phyloP scores from a whole-genome alignment of 2,888 invertebrate species.

The Notodonta dromedarius region DNA sequence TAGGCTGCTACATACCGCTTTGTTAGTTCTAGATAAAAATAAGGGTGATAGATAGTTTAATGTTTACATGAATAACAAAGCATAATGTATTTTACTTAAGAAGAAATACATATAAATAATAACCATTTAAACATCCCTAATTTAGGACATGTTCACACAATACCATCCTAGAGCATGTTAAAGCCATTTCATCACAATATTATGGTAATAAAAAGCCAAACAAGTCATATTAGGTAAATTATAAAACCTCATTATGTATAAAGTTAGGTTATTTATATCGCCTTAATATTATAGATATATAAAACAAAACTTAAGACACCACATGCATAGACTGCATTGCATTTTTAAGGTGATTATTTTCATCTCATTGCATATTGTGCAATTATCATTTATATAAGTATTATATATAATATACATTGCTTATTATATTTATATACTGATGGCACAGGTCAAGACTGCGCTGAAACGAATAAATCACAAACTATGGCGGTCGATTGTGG shows the following conservation, averaged over 20 bases:
- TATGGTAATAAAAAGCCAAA: conserved; percentile 66
- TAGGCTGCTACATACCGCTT: conserved; percentile 75
- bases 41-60: conserved; percentile 63
- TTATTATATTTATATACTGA: conserved; percentile 35
- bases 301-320: conserved; percentile 66
- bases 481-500: conserved; percentile 29
- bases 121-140: conserved; percentile 29
- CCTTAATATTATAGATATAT: conserved; percentile 70
- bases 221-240: conserved; percentile 64
- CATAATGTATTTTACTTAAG: conserved; percentile 70
- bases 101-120: conserved; percentile 39
- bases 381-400: conserved; percentile 52
- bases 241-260: conserved; percentile 74
- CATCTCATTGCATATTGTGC: conserved; percentile 55
- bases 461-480: conserved; percentile 52
- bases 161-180: conserved; percentile 8
- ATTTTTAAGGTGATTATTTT: conserved; percentile 73
- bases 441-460: conserved; percentile 32
- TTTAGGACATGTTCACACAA: conserved; percentile 9
- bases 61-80: conserved; percentile 64
- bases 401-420: conserved; percentile 20
- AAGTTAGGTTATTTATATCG: conserved; percentile 69
- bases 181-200: conserved; percentile 57
- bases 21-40: conserved; percentile 55
- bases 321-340: conserved; percentile 78